Conservation (phyloP, 1,140 invertebrate species). For the Drosophila rhopaloa region DNA sequence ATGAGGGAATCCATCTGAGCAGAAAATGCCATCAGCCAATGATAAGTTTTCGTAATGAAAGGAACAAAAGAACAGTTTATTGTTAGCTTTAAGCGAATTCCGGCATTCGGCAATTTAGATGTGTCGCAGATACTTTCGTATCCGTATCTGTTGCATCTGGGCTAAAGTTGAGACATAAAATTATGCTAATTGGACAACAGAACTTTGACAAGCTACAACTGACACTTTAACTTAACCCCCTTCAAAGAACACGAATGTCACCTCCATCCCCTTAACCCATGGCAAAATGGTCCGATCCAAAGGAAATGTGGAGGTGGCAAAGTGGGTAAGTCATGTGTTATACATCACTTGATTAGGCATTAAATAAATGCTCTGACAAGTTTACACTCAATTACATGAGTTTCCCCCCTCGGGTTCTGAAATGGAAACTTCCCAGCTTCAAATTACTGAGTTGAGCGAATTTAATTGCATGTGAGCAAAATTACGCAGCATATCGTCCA, state of each 20-base stretch:
- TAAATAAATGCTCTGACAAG: constrained; percentile 53
- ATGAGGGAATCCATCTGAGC: constrained; percentile 54
- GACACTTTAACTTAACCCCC: constrained; percentile 29
- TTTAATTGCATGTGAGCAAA: constrained; percentile 29
- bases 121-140: constrained; percentile 20
- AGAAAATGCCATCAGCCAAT: constrained; percentile 22
- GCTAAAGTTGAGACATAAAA: constrained; percentile 30
- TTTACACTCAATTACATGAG: constrained; percentile 54
- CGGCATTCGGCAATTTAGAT: constrained; percentile 33
- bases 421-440: not conserved
- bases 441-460: constrained; percentile 22
- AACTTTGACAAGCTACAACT: constrained; percentile 50
- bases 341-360: constrained; percentile 67
- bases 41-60: constrained; percentile 13
- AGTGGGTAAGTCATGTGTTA: constrained; percentile 47
- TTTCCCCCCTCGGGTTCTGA: constrained; percentile 4
- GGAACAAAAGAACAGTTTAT: constrained; percentile 1
- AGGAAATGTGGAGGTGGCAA: constrained; percentile 10
- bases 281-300: not conserved
- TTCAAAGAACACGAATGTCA: not conserved
- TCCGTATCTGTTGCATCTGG: constrained; percentile 49
- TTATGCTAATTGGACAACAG: constrained; percentile 65
- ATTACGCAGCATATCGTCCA: not conserved
- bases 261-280: not conserved
- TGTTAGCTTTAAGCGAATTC: constrained; percentile 13